Percentiles rank a stretch among this genome's conserved stretches.
These are phyloP conservation scores for Cebus imitator DNA, from an alignment of 2,113 vertebrate genomes.

Conservation along the genomic window DNA sequence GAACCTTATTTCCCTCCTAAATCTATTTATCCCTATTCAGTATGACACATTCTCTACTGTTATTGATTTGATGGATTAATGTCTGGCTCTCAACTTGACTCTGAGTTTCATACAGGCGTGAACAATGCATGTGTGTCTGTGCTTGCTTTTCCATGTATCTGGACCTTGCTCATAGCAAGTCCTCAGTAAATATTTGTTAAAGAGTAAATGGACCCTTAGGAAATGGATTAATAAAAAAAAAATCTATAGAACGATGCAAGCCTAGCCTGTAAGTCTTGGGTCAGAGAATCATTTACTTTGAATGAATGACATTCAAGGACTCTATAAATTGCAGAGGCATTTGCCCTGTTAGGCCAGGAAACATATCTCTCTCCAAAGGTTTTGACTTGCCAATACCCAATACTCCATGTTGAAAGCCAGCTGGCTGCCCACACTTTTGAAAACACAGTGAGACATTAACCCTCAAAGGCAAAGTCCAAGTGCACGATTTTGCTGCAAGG, in stretches of 20 bases:
- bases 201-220: neutral
- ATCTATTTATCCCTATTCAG: neutral
- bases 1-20: neutral
- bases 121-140: neutral
- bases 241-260: neutral
- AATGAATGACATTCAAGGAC: constrained; percentile 40
- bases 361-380: neutral
- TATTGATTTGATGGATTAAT: neutral
- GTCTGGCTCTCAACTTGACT: neutral
- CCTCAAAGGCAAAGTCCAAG: constrained; percentile 51
- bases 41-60: neutral
- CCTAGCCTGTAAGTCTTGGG: neutral
- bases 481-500: neutral
- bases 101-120: neutral
- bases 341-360: neutral
- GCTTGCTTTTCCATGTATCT: neutral
- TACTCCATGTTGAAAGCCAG: constrained; percentile 34
- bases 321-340: neutral
- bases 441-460: constrained; percentile 10
- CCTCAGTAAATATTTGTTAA: constrained; percentile 10
- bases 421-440: constrained; percentile 25
- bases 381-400: constrained; percentile 12
- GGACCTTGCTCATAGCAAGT: neutral
- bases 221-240: neutral
- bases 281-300: constrained; percentile 30